Evolutionary conservation across 2,888 invertebrate species (phyloP), one percentile per base, ranked within the genome.

Genomic region (Cyclophora punctaria): DNA sequence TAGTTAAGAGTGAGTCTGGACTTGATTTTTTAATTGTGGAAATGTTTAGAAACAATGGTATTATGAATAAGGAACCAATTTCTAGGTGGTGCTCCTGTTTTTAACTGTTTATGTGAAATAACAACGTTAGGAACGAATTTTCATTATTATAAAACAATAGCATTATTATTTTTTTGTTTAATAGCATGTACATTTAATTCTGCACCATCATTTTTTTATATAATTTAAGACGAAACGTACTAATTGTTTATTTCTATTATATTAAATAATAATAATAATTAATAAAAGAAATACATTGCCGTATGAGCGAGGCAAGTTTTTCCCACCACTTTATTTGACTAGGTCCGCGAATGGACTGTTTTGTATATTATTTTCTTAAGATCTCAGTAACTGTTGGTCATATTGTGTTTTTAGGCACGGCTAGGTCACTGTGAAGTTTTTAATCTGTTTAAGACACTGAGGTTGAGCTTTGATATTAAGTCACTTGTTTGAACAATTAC

Each of bases 251-350:
- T 60, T 69, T 37, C 5, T 37, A 37, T 60, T 69, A 70, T 69
- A 64, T 69, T 73, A 5, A 37, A 37, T 37, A 5, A 5, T 37
- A 37, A 37, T 71, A 74, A 62, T 64, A 64, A 69, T 66, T 65
- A 71, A 62, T 57, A 73, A 80, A 76, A 78, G 78, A 80, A 87
- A 64, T 82, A 80, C 71, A 73, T 59, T 82, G 86, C 83, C 85
- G 76, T 63, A 51, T 64, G 79, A 58, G 75, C 70, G 83, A 77
- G 85, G 85, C 87, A 83, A 37, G 79, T 69, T 66, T 71, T 78
- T 78, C 86, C 87, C 87, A 87, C 87, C 86, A 81, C 68, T 63
- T 58, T 58, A 63, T 67, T 75, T 74, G 77, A 80, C 75, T 83
- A 80, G 75, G 80, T 80, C 75, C 73, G 64, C 51, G 53, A 61